Base-by-base conservation (phyloP, 2,797 vertebrate genomes). In the Tachyglossus aculeatus region DNA sequence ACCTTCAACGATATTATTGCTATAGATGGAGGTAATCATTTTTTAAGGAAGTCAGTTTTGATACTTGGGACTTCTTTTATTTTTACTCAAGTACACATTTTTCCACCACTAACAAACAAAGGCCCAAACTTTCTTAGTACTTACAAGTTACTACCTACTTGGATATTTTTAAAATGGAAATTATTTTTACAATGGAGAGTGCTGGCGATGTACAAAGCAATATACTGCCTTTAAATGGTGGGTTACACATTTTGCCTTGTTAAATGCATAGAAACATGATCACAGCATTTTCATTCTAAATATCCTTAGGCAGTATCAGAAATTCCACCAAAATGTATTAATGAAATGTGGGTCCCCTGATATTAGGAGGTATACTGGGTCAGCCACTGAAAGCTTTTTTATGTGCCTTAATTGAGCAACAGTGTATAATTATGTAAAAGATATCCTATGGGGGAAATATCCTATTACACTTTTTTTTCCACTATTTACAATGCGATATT, bases 31-130 rank as follows among this genome's bases (percentile, higher is more conserved):
- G 11, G 15, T 11, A 48, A 48, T 29, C 66, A 27, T 24, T 73
- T 81, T 60, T 74, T 61, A 63, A 12, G 71, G 50, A 74, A 78
- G 77, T 59, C 56, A 40, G 43, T 73, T 65, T 48, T 54, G 36
- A 50, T 53, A 25, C 50, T 52, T 71, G 21, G 56, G 34, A 2
- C 50, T 52, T 5, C 21, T 67, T 71, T 24, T 61, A 3, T 37
- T 64, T 74, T n/a, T n/a, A n/a, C n/a, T n/a, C n/a, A n/a, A n/a
- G n/a, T n/a, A n/a, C n/a, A n/a, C n/a, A n/a, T n/a, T n/a, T n/a
- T n/a, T n/a, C n/a, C n/a, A n/a, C n/a, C n/a, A n/a, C n/a, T n/a
- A n/a, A n/a, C n/a, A n/a, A n/a, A n/a, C n/a, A n/a, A n/a, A 51
- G 25, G 15, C 56, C 16, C n/a, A 74, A 71, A 71, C 65, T 59